Evolutionary conservation across 2,797 vertebrate species (phyloP), one percentile per base, ranked within the genome.

Genomic region (Phoeniculus purpureus): DNA sequence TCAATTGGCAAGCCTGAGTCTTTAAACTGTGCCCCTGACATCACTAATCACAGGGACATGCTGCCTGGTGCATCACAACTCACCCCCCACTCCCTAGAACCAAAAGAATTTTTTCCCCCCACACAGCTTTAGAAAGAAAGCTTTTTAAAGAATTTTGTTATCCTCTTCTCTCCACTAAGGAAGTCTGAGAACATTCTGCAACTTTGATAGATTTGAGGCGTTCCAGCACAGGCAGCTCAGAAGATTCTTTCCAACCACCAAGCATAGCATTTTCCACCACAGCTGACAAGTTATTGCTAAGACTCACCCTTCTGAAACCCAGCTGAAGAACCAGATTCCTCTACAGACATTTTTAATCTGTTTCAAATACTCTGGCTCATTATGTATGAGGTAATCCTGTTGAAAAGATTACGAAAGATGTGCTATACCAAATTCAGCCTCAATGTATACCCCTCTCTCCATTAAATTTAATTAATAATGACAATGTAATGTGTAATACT

Each of bases 181-280:
- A 64, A n/a, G 25, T 56, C 31, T 21, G 50, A 76, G 50, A 79
- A 20, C 58, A 82, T 31, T 21, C 26, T 91, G 51, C 32, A 77
- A 7, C 58, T 54, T 1, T 2, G 17, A 6, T 32, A 75, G 47
- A 8, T 74, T 72, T n/a, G 12, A 89, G 43, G 20, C 12, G 1
- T 52, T 85, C 32, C 66, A 87, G 51, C 55, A 72, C 37, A 85
- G 27, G 56, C 75, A 90, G 79, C 51, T 43, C 15, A 12, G 32
- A 77, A 31, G 68, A 90, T 75, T 85, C 55, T 74, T 93, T 95
- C 91, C 45, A 0, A 91, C 62, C 74, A 93, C 55, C 21, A 72
- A 72, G 66, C 16, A 19, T 47, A 90, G 92, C 29, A 83, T 95
- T 82, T 93, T 87, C 87, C 80, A 81, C 64, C 55, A 45, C 15